Conservation (phyloP, 2,113 vertebrate species). For the Ovis canadensis region DNA sequence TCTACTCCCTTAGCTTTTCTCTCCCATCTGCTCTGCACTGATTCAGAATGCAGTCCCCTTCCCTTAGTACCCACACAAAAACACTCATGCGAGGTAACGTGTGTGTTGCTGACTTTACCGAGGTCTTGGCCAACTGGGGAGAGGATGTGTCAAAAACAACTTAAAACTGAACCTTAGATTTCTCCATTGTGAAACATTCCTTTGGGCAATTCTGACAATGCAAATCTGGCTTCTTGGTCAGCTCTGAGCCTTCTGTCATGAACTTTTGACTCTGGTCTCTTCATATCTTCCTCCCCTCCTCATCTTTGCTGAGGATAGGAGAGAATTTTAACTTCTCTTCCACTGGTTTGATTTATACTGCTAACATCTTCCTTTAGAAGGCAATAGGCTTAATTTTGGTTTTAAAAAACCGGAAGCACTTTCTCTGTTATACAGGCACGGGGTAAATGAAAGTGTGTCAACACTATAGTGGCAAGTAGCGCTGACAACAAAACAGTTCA, state of each 20-base stretch:
- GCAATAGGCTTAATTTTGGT: not conserved
- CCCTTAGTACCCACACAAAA: not conserved
- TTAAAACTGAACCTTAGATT: not conserved
- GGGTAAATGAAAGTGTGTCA: not conserved
- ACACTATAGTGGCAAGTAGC: not conserved
- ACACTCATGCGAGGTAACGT: not conserved
- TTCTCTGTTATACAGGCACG: not conserved
- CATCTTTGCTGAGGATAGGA: not conserved
- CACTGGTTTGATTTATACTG: not conserved
- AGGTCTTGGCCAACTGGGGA: not conserved
- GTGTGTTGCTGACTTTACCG: not conserved
- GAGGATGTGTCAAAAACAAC: not conserved
- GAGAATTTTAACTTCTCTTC: not conserved
- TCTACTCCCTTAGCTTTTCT: not conserved
- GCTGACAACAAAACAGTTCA: not conserved
- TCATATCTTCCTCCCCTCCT: not conserved
- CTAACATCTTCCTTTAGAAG: not conserved
- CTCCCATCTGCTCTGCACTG: not conserved
- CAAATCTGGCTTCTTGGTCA: not conserved
- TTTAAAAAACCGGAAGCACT: not conserved
- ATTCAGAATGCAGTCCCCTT: not conserved
- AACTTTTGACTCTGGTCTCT: not conserved
- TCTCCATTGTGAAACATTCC: not conserved
- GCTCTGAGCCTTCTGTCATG: not conserved
- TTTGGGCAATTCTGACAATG: not conserved